Evolutionary conservation across 2,113 vertebrate genomes (phyloP).

Genomic region (Rhinolophus sinicus): DNA sequence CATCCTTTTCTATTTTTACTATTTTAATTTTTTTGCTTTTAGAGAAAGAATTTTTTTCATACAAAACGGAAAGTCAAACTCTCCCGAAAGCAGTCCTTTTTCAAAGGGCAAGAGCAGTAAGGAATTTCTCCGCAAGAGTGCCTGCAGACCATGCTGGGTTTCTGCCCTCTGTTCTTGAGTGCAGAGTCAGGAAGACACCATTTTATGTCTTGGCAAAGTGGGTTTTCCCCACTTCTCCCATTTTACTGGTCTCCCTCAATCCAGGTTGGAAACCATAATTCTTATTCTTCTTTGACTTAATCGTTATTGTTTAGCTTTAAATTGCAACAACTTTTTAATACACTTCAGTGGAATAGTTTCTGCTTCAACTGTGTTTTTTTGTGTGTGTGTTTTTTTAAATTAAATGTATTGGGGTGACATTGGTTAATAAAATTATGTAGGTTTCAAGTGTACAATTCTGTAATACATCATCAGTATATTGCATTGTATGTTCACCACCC

Average conservation of each 20-base stretch:
- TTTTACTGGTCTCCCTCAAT: background rate
- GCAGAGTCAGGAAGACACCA: background rate
- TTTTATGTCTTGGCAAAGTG: background rate
- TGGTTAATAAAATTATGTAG: too few relatives aligned
- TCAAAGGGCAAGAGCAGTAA: background rate
- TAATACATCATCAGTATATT: too few relatives aligned
- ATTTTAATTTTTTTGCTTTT: constrained; percentile 16
- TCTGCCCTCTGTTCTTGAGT: background rate
- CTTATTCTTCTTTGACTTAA: background rate
- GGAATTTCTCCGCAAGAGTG: rapidly evolving
- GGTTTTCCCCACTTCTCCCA: background rate
- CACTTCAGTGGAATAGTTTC: background rate
- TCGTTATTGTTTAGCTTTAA: background rate
- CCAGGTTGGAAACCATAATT: background rate
- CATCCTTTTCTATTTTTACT: background rate
- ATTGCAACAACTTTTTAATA: background rate
- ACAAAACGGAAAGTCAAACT: background rate
- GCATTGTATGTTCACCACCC: too few relatives aligned
- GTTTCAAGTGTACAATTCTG: too few relatives aligned
- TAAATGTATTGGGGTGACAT: too few relatives aligned
- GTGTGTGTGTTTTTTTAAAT: too few relatives aligned
- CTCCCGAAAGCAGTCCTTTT: background rate
- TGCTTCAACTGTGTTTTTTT: background rate
- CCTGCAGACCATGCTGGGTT: background rate
- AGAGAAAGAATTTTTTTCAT: constrained; percentile 15